Base-by-base conservation (phyloP, 2,888 invertebrate species). In the Hyposoter dolosus region DNA sequence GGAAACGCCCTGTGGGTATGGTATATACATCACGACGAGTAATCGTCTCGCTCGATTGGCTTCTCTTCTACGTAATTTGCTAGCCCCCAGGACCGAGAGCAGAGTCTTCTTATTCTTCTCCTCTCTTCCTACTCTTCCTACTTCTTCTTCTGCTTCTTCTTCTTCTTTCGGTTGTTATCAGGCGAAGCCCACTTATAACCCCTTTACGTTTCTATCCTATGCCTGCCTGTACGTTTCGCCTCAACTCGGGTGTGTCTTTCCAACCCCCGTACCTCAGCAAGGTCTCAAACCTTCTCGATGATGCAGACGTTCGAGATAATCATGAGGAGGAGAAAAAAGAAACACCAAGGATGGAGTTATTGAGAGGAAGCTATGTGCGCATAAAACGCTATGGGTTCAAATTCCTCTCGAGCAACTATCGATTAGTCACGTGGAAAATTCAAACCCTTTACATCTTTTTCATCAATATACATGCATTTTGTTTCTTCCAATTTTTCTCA, bases 1-100 rank as follows among this genome's bases (percentile, higher is more conserved):
- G 23, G 77, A 45, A 77, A 77, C n/a, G 12, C 15, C 66, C 50
- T 40, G 32, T 77, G 43, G 12, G 40, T 65, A 28, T 65, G n/a
- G 50, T 72, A 40, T 72, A 72, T 72, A 72, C n/a, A 43, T n/a
- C 60, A 74, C 72, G 53, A 65, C 76, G 79, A 82, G 85, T 83
- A 85, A 85, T 85, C 82, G 85, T 85, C 65, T 85, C 85, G 85
- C 82, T 82, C 85, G 79, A 85, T 85, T 85, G 85, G 82, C 82
- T 85, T 85, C 82, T 85, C 85, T 85, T 74, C 82, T 82, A 78
- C 82, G 84, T 85, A 85, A 85, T 82, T 85, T 85, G 66, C 85
- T 69, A 82, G 82, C 82, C 85, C 66, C 66, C 82, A 45, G 82
- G 69, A 69, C 79, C 40, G 53, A 72, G 75, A 76, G 71, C 45